Evolutionary conservation across 2,113 vertebrate species (phyloP).

Genomic region (Aramus guarauna): DNA sequence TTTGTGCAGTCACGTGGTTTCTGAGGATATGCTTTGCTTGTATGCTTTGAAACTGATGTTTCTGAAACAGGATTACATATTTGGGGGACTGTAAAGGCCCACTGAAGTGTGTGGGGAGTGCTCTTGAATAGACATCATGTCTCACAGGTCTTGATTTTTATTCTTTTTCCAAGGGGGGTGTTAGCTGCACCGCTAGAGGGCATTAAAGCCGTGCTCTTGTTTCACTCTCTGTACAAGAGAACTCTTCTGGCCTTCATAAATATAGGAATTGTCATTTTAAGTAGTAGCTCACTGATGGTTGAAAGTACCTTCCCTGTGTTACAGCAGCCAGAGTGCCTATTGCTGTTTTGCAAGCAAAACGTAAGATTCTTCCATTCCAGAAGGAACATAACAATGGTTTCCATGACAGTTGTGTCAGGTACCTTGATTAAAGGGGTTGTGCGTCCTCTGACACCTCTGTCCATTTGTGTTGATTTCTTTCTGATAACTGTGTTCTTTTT

Average conservation of each 20-base stretch:
- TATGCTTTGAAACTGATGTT: not conserved
- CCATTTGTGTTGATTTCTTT: not conserved
- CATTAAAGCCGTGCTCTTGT: not conserved
- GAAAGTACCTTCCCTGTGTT: conserved; percentile 40
- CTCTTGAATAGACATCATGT: not conserved
- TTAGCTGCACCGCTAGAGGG: not conserved
- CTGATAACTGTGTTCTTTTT: not conserved
- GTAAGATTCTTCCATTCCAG: conserved; percentile 32
- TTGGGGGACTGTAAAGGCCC: not conserved
- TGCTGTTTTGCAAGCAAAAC: conserved; percentile 35
- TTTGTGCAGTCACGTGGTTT: not conserved
- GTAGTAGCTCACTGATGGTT: not conserved
- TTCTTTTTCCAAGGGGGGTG: not conserved
- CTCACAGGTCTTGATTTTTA: not conserved
- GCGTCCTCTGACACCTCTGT: not conserved
- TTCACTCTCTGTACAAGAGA: not conserved
- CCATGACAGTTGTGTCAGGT: conserved; percentile 31
- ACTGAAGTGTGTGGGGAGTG: not conserved
- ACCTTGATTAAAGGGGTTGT: not conserved
- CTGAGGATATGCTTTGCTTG: not conserved
- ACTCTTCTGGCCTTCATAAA: not conserved
- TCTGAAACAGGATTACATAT: not conserved
- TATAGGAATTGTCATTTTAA: not conserved
- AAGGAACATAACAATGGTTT: conserved; percentile 20
- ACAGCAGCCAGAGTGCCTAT: conserved; percentile 26